Evolutionary conservation across 2,797 vertebrate species (phyloP).

Genomic region (Bradypodion ventrale): DNA sequence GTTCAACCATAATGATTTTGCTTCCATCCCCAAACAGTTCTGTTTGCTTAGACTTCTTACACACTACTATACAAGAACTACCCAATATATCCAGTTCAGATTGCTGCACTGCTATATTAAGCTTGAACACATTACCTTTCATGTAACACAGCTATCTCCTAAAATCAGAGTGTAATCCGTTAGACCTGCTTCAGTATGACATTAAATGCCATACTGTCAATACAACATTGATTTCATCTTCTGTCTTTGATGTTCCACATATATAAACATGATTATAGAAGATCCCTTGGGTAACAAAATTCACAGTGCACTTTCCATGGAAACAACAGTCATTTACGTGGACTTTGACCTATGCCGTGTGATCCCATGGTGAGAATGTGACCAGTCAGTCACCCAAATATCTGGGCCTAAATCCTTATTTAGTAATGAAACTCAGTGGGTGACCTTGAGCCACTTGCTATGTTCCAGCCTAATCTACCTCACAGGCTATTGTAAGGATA

Average conservation of each 20-base stretch:
- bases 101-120: neutral
- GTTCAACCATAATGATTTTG: neutral
- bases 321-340: neutral
- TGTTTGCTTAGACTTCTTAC: neutral
- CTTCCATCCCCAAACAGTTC: neutral
- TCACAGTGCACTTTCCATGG: neutral
- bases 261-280: neutral
- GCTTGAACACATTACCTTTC: neutral
- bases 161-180: neutral
- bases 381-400: neutral
- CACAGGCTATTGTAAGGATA: neutral
- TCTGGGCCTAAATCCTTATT: neutral
- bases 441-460: neutral
- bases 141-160: neutral
- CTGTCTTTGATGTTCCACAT: neutral
- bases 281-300: neutral
- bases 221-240: slow-evolving; percentile 29
- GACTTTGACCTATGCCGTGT: neutral
- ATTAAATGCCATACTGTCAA: slow-evolving; percentile 26
- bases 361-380: neutral
- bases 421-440: neutral
- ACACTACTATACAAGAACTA: neutral
- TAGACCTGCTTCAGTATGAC: slow-evolving; percentile 2
- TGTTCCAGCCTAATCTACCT: neutral
- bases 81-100: neutral